A percentile compares a stretch with the other conserved stretches of the same genome.
Conservation (phyloP, 2,888 invertebrate species). For the Nysson spinosus region DNA sequence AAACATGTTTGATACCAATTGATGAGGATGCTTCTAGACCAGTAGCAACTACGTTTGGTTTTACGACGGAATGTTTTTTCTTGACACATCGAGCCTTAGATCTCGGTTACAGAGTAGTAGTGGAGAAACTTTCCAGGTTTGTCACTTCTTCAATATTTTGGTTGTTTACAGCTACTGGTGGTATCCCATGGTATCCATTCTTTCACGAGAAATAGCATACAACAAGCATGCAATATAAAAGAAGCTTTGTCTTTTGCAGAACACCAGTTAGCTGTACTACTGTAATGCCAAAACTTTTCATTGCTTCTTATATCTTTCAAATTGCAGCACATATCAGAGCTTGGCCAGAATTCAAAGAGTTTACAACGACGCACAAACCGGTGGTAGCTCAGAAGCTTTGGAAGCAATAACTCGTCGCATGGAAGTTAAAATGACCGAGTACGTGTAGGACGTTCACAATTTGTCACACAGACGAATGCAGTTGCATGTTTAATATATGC, state of each 20-base stretch:
- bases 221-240: no score
- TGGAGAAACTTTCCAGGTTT: conserved; percentile 78
- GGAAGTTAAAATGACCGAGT: conserved; percentile 83
- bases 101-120: conserved; percentile 80
- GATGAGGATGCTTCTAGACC: conserved; percentile 80
- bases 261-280: no score
- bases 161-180: no score
- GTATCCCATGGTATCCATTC: no score
- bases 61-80: conserved; percentile 94
- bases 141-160: no score
- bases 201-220: no score
- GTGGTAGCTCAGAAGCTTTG: conserved; percentile 79
- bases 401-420: conserved; percentile 82
- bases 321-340: conserved; percentile 78
- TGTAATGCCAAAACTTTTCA: no score
- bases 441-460: conserved; percentile 54
- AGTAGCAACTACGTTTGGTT: conserved; percentile 83
- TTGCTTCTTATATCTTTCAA: not conserved
- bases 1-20: conserved; percentile 89
- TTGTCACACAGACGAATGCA: not conserved
- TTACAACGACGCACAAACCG: conserved; percentile 83
- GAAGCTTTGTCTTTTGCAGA: no score
- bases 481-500: not conserved
- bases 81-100: conserved; percentile 92
- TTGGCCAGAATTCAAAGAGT: conserved; percentile 86